A percentile compares a stretch with the other conserved stretches of the same genome.
Conservation (phyloP, 2,888 invertebrate genomes). For the Ennomos fuscantarius region DNA sequence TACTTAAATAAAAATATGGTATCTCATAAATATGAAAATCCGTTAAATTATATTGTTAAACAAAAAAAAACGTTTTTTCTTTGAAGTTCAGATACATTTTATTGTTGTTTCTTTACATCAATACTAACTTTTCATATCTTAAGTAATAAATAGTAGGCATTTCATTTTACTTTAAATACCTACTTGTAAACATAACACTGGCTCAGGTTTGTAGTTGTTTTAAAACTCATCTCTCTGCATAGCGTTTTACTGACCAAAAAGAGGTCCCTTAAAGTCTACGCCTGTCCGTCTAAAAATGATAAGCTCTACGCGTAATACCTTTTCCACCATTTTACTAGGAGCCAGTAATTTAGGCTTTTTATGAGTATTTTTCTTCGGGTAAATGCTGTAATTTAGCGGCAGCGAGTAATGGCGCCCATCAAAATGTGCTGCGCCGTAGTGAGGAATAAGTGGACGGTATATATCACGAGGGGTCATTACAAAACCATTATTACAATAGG, state of each 20-base stretch:
- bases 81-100: too few species aligned
- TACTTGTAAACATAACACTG: too few species aligned
- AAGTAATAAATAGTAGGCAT: too few species aligned
- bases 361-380: constrained; percentile 21
- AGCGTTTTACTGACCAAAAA: too few species aligned
- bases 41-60: too few species aligned
- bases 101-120: too few species aligned
- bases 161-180: too few species aligned
- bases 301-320: constrained; percentile 2
- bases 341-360: constrained; percentile 30
- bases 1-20: neutral
- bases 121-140: too few species aligned
- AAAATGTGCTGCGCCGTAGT: constrained; percentile 22
- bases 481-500: constrained; percentile 3
- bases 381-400: constrained; percentile 30
- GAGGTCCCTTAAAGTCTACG: constrained; percentile 22
- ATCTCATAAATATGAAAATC: too few species aligned
- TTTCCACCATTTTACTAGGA: constrained; percentile 9
- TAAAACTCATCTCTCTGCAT: too few species aligned
- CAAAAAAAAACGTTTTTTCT: too few species aligned
- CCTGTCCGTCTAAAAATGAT: constrained; percentile 6
- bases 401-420: constrained; percentile 28
- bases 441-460: constrained; percentile 26
- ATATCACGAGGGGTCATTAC: constrained; percentile 15
- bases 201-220: too few species aligned